phyloP scores from a whole-genome alignment of 1,140 invertebrate species.

The Microplitis demolitor region DNA sequence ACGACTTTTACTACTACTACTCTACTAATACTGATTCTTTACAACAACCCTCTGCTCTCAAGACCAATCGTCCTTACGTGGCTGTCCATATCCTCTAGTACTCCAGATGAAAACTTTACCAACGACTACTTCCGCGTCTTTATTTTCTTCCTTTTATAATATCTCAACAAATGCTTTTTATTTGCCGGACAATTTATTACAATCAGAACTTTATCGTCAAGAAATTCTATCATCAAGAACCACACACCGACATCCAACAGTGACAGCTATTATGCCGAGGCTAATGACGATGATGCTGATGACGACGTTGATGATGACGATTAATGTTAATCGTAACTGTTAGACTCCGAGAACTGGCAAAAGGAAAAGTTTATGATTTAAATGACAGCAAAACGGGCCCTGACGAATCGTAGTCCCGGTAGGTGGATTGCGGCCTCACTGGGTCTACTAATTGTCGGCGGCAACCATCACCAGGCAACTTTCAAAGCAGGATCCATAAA shows the following conservation, averaged over 20 bases:
- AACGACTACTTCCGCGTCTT: not conserved
- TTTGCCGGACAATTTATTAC: too few species aligned
- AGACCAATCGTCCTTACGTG: conserved; percentile 23
- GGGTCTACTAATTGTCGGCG: conserved; percentile 23
- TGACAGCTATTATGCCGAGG: too few species aligned
- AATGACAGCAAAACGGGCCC: not conserved
- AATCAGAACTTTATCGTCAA: not conserved
- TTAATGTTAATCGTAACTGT: not conserved
- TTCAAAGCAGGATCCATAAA: not conserved
- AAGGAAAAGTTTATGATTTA: not conserved
- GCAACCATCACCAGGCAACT: not conserved
- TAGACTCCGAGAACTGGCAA: not conserved
- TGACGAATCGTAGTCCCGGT: conserved; percentile 17
- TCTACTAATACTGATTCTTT: too few species aligned
- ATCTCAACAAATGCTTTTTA: not conserved
- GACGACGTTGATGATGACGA: not conserved
- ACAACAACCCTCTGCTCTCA: too few species aligned
- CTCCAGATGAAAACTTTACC: too few species aligned
- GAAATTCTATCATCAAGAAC: too few species aligned
- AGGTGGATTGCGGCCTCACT: conserved; percentile 15
- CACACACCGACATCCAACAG: too few species aligned
- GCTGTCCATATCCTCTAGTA: conserved; percentile 1
- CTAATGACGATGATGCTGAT: not conserved
- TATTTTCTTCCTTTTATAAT: not conserved
- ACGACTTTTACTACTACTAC: too few species aligned